Evolutionary conservation across 2,113 vertebrate species (phyloP).

Genomic region (Mionectes macconnelli): DNA sequence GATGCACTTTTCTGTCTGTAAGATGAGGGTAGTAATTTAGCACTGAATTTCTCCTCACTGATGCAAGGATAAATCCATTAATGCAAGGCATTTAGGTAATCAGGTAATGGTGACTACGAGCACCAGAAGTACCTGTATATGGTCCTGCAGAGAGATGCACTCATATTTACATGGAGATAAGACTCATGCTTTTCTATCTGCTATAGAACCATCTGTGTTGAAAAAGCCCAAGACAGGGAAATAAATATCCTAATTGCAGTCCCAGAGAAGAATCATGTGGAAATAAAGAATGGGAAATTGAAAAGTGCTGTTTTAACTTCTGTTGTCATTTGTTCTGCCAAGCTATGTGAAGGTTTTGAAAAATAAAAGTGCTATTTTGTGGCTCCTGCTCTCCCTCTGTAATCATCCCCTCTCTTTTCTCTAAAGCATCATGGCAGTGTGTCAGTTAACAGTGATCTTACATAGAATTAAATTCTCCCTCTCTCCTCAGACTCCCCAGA

Average conservation of each 20-base stretch:
- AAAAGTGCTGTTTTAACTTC: slow-evolving; percentile 20
- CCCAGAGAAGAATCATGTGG: neutral
- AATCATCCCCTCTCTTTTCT: neutral
- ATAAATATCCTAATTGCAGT: slow-evolving; percentile 22
- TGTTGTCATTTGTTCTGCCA: slow-evolving; percentile 11
- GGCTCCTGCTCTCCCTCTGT: neutral
- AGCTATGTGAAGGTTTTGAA: neutral
- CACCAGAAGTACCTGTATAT: neutral
- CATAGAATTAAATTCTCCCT: neutral
- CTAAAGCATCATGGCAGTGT: neutral
- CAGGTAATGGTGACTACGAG: neutral
- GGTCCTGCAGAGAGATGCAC: neutral
- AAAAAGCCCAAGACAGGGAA: slow-evolving; percentile 4
- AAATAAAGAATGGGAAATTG: slow-evolving; percentile 1
- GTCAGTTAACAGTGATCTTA: neutral
- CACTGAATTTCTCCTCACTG: slow-evolving; percentile 2
- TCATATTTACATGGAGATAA: neutral
- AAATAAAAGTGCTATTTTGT: slow-evolving; percentile 22
- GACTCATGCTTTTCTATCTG: neutral
- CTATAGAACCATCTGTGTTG: neutral
- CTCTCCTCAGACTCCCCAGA: neutral
- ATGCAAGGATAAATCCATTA: slow-evolving; percentile 29
- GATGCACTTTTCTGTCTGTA: neutral
- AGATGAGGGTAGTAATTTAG: neutral
- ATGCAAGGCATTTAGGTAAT: neutral